Base-by-base conservation (phyloP, 2,113 vertebrate genomes). In the Haemorhous mexicanus region DNA sequence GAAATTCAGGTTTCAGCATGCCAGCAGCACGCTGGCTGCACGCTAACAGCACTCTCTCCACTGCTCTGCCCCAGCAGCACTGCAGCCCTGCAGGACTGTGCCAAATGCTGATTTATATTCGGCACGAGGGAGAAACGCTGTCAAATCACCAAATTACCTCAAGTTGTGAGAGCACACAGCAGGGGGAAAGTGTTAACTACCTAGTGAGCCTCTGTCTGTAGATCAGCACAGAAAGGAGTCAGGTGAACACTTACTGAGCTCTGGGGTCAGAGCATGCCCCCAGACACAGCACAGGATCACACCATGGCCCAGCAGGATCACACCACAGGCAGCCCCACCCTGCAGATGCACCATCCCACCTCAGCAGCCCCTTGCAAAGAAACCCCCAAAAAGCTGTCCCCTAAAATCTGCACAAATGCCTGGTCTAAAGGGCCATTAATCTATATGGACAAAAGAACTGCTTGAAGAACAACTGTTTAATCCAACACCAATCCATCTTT, bases 401-500 rank as follows among this genome's bases (percentile, higher is more conserved):
- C 41, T 68, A 64, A 61, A 77, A 80, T 30, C 30, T 69, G 20
- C 17, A 33, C 27, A 76, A 23, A 4, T 35, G 5, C n/a, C 26
- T 59, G 66, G 7, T n/a, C 39, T 37, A 35, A 88, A 88, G 33
- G 33, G 37, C 21, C 6, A 2, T 24, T 56, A 55, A 81, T 33
- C 24, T 20, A 39, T 0, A 6, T 1, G 50, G 49, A 56, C 2
- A 4, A 61, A 79, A 35, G 47, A 72, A 44, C 7, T 12, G 28
- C 37, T 19, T 7, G 52, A 81, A 59, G 46, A 94, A 59, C 46
- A n/a, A 52, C 12, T 1, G 2, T 7, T 58, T 59, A 59, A 59
- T 26, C 56, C 56, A 59, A 35, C n/a, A 94, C 78, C 86, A 93
- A 96, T 83, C 87, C 56, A 75, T 84, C 85, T 84, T 93, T 63